Conservation (phyloP, 2,888 invertebrate species). For the Limnephilus rhombicus region DNA sequence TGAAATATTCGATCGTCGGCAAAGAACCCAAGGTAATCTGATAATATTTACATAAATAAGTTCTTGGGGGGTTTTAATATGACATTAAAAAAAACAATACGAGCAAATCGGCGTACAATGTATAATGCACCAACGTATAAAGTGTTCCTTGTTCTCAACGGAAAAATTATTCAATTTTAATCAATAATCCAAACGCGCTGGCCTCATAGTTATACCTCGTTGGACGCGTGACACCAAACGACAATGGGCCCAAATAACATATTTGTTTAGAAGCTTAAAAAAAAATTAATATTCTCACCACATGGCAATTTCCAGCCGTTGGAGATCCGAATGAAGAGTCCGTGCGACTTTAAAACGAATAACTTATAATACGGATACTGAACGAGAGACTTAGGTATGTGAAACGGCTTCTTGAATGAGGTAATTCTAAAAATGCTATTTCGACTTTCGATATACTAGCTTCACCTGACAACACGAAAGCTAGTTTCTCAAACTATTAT, state of each 20-base stretch:
- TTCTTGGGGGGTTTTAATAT: not conserved
- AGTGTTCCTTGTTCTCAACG: not conserved
- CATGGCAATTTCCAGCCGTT: conserved; percentile 10
- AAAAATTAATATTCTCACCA: conserved; percentile 34
- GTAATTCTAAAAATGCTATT: not conserved
- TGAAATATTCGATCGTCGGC: not conserved
- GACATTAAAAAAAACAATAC: no score
- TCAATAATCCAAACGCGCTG: conserved; percentile 7
- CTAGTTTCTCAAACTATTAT: not conserved
- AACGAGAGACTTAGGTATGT: not conserved
- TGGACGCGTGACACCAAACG: conserved; percentile 21
- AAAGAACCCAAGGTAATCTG: not conserved
- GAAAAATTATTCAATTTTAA: conserved; percentile 5
- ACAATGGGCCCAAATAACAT: conserved; percentile 26
- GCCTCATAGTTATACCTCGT: not conserved
- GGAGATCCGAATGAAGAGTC: not conserved
- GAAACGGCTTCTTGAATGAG: conserved; percentile 6
- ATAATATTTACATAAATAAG: not conserved
- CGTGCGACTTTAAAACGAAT: not conserved
- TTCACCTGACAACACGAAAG: not conserved
- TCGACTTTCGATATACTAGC: not conserved
- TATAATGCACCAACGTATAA: not conserved
- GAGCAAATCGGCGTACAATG: not conserved
- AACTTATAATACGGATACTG: not conserved
- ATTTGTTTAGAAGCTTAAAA: conserved; percentile 26